Percentiles rank a stretch among this genome's conserved stretches.
These are phyloP conservation scores for Heliconius charithonia DNA, from an alignment of 2,888 invertebrate species.

Conservation along the genomic window DNA sequence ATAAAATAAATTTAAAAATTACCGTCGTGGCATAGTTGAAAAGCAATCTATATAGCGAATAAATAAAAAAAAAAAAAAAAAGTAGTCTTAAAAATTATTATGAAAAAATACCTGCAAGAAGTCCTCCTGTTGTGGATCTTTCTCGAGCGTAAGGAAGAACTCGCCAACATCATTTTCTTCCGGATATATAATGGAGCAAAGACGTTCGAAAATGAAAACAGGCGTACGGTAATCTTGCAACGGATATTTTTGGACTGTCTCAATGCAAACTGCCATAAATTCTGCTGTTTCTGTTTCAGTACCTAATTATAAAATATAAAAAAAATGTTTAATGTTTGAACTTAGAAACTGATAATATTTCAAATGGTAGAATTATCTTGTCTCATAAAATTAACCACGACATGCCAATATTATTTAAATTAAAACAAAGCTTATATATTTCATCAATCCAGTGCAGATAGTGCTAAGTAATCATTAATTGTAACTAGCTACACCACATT, in stretches of 20 bases:
- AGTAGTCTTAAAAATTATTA: not conserved
- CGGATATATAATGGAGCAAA: slow-evolving; percentile 98
- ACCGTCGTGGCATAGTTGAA: not conserved
- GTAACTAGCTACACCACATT: not conserved
- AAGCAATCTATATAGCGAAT: not conserved
- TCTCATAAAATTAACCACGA: not conserved
- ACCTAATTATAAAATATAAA: slow-evolving; percentile 73
- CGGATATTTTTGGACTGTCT: slow-evolving; percentile 96
- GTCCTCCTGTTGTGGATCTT: slow-evolving; percentile 99
- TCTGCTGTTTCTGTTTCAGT: slow-evolving; percentile 98
- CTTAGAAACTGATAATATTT: not conserved
- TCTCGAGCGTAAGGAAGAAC: slow-evolving; percentile 97
- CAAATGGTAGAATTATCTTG: not conserved
- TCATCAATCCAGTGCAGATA: not conserved
- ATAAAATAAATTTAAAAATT: not conserved
- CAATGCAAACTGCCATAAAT: slow-evolving; percentile 98
- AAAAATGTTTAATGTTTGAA: not conserved
- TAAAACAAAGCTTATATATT: not conserved
- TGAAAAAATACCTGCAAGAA: slow-evolving; percentile 90
- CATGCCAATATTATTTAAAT: too few species aligned
- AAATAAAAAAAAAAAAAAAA: not conserved
- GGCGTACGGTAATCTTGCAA: slow-evolving; percentile 97
- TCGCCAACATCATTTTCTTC: slow-evolving; percentile 98
- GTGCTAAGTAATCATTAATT: not conserved
- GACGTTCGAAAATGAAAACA: slow-evolving; percentile 97